Evolutionary conservation across 2,888 invertebrate species (phyloP), one percentile per base, ranked within the genome.

Genomic region (Lingula anatina): DNA sequence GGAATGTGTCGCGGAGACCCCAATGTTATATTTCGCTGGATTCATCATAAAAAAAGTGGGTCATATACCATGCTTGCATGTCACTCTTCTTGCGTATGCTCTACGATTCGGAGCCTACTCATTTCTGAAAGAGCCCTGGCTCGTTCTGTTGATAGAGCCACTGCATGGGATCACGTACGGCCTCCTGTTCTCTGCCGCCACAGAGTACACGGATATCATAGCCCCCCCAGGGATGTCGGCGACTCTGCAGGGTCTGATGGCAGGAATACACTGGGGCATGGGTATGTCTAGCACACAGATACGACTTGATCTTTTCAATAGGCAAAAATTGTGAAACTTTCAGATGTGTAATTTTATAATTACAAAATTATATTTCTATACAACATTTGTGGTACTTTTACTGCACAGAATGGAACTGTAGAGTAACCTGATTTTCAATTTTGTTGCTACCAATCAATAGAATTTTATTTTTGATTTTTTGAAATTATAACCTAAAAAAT

Each of bases 151-250:
- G 0, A 84, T 94, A 46, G 95, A 95, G 76, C 74, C 91, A 53
- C 78, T 89, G 7, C 91, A 94, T 76, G 92, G 94, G 0, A 79
- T 93, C 23, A 90, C 92, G 0, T 89, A 89, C 71, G 93, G 93
- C 21, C 78, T 92, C 58, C 89, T 91, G 89, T 91, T 90, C 87
- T 89, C 90, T 18, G 89, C 92, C 35, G 90, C 90, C 1, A 88
- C 90, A n/a, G 91, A 62, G 88, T 90, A 1, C 91, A 92, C 0
- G 86, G 87, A 71, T n/a, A n/a, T n/a, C n/a, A n/a, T n/a, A n/a
- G n/a, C n/a, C n/a, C n/a, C n/a, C n/a, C n/a, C n/a, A n/a, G 88
- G 85, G 65, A 79, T 90, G 58, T 79, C 90, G 49, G 90, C 90
- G 4, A 91, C 91, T 0, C 80, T 91, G 47, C 90, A 90, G 66